Base-by-base conservation (phyloP, 1,140 invertebrate species). In the Ladona fulva region DNA sequence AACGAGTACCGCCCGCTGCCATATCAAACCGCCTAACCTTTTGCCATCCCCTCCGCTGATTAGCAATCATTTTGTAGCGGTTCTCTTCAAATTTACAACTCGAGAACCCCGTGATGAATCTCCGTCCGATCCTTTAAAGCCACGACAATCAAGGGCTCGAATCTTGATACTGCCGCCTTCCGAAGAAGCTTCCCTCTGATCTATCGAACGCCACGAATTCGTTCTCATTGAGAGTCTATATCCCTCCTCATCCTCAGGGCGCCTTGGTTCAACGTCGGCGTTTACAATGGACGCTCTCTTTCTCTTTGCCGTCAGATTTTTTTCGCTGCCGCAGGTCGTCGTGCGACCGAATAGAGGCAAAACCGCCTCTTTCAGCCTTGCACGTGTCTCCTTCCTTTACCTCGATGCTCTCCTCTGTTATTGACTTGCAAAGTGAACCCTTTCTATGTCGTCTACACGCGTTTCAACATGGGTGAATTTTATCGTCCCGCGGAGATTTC, bases 341-440 rank as follows among this genome's bases (percentile, higher is more conserved):
- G 52, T 66, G 52, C 52, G n/a, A 19, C 52, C 52, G 3, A 12
- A 22, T 16, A 66, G 1, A 66, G 52, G 52, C 52, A 5, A 16
- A 19, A 22, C 52, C 3, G 52, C 12, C 52, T 66, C 52, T 66
- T 66, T 66, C n/a, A 66, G n/a, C 52, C 52, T 16, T 66, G 52
- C 52, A 66, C 52, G 52, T 66, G 52, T 66, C 52, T 22, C 16
- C 14, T 12, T 52, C 10, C 44, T 10, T 52, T 19, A n/a, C 44
- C 3, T 6, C 52, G 5, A 66, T 37, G 52, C 52, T 66, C 52
- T 66, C 52, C 52, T 1, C 1, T 66, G 52, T 66, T 37, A 66
- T 66, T 66, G 52, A 66, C 52, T 66, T 66, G 52, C 52, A 66
- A 66, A 66, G 52, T 66, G 52, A 66, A 19, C 52, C 52, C 52